Evolutionary conservation across 2,113 vertebrate genomes (phyloP).

Genomic region (Tilapia sparmanii): DNA sequence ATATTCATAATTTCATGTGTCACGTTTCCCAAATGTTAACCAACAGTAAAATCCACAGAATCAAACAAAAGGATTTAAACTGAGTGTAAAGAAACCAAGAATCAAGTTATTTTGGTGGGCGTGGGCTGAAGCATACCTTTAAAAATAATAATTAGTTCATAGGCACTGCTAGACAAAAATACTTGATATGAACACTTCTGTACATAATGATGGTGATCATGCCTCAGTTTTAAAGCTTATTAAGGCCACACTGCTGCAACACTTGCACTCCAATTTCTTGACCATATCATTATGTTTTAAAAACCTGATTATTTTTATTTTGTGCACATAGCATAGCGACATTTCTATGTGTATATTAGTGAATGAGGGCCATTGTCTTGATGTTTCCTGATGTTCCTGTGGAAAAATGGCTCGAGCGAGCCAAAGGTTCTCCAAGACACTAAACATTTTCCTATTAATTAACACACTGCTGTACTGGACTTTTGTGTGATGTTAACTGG

Average conservation of each 20-base stretch:
- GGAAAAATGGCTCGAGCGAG: neutral
- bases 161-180: neutral
- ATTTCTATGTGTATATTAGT: neutral
- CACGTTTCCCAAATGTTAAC: neutral
- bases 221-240: neutral
- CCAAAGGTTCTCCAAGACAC: neutral
- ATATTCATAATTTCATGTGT: neutral
- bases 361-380: neutral
- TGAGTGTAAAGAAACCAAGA: neutral
- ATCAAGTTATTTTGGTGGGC: neutral
- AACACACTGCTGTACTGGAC: neutral
- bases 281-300: neutral
- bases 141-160: neutral
- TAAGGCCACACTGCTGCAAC: neutral
- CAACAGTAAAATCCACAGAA: neutral
- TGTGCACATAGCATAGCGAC: fast-evolving
- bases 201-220: neutral
- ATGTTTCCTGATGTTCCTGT: neutral
- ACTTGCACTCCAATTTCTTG: neutral
- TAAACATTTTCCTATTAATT: neutral
- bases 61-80: neutral
- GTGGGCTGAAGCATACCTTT: neutral
- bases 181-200: neutral
- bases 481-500: neutral
- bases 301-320: neutral